phyloP scores from a whole-genome alignment of 2,113 vertebrate species.

The Candoia aspera region DNA sequence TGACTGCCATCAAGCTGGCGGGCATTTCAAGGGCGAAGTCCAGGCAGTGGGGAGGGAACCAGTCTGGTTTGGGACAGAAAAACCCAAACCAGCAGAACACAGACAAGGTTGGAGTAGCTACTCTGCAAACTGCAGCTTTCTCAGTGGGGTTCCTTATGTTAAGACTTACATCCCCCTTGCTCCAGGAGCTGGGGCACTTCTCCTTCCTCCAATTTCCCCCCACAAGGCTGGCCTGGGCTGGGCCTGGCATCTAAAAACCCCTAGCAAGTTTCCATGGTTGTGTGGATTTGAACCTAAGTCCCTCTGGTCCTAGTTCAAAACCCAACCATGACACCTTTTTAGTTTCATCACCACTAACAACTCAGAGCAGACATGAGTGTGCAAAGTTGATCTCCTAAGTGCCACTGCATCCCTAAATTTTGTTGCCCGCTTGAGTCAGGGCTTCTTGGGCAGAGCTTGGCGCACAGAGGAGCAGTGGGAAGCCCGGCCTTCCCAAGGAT shows the following conservation, averaged over 20 bases:
- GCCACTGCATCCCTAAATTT: not conserved
- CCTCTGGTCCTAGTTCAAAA: not conserved
- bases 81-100: not conserved
- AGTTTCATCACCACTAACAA: not conserved
- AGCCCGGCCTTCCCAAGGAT: not conserved
- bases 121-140: not conserved
- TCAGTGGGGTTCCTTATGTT: not conserved
- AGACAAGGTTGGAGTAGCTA: too few relatives aligned
- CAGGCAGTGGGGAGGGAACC: not conserved
- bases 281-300: not conserved
- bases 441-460: not conserved
- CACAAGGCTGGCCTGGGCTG: too few relatives aligned
- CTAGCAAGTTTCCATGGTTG: not conserved
- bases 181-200: not conserved
- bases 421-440: not conserved
- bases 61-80: not conserved
- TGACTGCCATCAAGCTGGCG: not conserved
- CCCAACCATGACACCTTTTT: not conserved
- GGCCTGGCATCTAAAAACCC: too few relatives aligned
- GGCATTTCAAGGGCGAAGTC: not conserved
- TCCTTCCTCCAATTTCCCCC: not conserved
- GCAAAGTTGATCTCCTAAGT: not conserved
- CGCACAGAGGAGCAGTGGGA: too few relatives aligned
- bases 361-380: not conserved
- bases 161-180: not conserved